Evolutionary conservation across 53 echinoderm and acorn worm species (phyloP), one percentile per base, ranked within the genome.

Genomic region (Astropecten irregularis): DNA sequence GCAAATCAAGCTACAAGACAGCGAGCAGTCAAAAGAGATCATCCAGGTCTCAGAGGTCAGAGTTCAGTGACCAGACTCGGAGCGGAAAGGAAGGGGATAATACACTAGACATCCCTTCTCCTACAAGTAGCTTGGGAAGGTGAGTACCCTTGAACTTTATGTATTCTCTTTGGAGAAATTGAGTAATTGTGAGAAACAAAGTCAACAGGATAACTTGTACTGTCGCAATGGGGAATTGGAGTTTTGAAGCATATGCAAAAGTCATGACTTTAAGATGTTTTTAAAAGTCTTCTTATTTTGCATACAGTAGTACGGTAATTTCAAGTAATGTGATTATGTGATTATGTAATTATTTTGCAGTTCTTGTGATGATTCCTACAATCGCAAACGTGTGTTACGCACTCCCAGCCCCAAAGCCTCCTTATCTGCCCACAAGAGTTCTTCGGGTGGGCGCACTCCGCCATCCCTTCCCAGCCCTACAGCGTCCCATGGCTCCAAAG

Each of bases 371-470:
- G 66, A 66, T 64, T 63, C 46, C 22, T 19, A 50, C 38, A 63
- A 82, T 40, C 76, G 46, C 77, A 69, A 55, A 56, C 18, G 73
- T 58, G 5, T 77, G 69, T 69, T 86, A 7, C 69, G 90, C 32
- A 81, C 90, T 15, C 86, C 90, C 0, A 90, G 86, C 66, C 88
- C 88, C 21, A 83, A 73, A 23, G 60, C 73, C 15, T 59, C 63
- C 3, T 14, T 53, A 19, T 23, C 73, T 26, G 8, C 55, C 26
- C 58, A 74, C 40, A 22, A 40, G 54, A 56, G 31, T 25, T 48
- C 25, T 66, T 71, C 52, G 63, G 83, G 15, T 46, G 71, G 38
- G 31, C 83, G 14, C 25, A 63, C 55, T 54, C 71, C 31, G 61
- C 73, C 73, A 44, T 83, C 38, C 83, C 83, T 42, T 66, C 39